Base-by-base conservation (phyloP, 2,888 invertebrate species). In the Junonia oenone region DNA sequence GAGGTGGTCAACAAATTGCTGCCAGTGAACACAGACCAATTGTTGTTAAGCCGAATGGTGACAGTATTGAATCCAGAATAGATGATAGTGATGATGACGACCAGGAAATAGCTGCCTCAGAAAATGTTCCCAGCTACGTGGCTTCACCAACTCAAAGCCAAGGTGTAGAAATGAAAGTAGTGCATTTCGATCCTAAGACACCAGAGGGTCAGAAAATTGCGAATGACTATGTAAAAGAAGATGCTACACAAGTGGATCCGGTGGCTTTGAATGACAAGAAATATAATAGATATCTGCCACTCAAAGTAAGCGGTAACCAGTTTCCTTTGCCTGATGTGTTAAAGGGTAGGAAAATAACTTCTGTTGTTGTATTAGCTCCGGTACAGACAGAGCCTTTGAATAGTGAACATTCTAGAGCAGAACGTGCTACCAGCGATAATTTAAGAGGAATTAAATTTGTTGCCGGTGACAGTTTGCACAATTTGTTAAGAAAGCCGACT, bases 331-430 rank as follows among this genome's bases (percentile, higher is more conserved):
- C 96, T 2, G 95, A 96, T 71, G 93, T 93, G 19, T 78, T 97
- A 19, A 92, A 91, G 68, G 95, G 95, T 46, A 94, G 94, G 71
- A 93, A 92, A 73, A 93, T 97, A n/a, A 93, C 95, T 8, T 96
- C 96, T 71, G 96, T 97, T 1, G 96, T 97, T 0, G 96, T 96
- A 1, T 78, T 97, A 61, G 96, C 96, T 2, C 96, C 96, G 0
- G 95, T 96, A 1, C 94, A 95, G 75, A 95, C 95, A 56, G 93
- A 93, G 72, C 91, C 91, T 65, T 78, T 93, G 56, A 81, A 78
- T 59, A 70, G 66, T 51, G 85, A 80, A 43, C 91, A 91, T 67
- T 74, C 78, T 56, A 89, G 93, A 67, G 83, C 85, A 52, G 91
- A 92, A 70, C 83, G 93, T 65, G 88, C 92, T 55, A 80, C 91